Evolutionary conservation across 2,797 vertebrate genomes (phyloP), one percentile per base, ranked within the genome.

Genomic region (Neosilurus mollespiculum): DNA sequence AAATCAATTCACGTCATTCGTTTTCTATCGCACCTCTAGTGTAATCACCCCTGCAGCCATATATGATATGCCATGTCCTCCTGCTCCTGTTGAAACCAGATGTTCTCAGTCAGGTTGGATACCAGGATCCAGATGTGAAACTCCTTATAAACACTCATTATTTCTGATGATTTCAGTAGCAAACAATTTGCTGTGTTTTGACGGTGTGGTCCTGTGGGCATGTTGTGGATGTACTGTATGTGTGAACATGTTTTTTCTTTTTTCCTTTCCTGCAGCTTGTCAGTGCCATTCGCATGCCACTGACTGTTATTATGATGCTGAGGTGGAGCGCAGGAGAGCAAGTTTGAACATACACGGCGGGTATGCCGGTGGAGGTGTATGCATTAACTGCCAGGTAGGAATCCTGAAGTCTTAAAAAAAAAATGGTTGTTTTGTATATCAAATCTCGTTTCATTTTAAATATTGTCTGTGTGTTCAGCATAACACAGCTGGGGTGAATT

Each of bases 401-500:
- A 86, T 77, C 80, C 1, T 73, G 24, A 51, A 51, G 4, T 51
- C 59, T 51, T 72, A 51, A 24, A 4, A 24, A 8, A 53, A 15
- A 22, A 24, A 9, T n/a, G 26, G 0, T n/a, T 9, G 59, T 59
- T 20, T 37, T 43, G 22, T 9, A 8, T 64, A 26, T 11, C 3
- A 49, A 51, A 18, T 22, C 54, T 11, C 24, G 18, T 9, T 70
- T 15, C 54, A 43, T 49, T 11, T 49, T 62, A 3, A 6, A 8
- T 64, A n/a, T 53, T 86, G 14, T 43, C 37, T 86, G 49, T 58
- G 82, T 90, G 75, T 87, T 76, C 58, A 99, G 98, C 97, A 98
- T 89, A 96, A 99, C 93, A 99, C 97, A 2, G 96, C 94, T 9
- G 98, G 98, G 54, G 87, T 96, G 85, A 99, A 99, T 92, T 99